phyloP scores from a whole-genome alignment of 2,888 invertebrate genomes.

The Ichneumoninae sp. region DNA sequence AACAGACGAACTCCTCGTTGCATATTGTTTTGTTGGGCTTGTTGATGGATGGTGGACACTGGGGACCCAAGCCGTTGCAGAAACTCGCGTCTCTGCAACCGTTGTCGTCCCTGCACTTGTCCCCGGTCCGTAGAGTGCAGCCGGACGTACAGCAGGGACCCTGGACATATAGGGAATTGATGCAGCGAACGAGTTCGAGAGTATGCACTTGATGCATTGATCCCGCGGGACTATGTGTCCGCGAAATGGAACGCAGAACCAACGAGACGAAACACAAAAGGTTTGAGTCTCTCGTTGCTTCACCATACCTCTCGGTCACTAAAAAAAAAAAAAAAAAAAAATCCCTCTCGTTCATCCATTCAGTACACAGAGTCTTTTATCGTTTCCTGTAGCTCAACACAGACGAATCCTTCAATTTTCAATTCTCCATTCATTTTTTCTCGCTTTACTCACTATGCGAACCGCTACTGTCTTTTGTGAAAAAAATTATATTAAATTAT shows the following conservation, averaged over 20 bases:
- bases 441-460: no score
- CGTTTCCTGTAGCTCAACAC: background rate
- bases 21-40: constrained; percentile 97
- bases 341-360: background rate
- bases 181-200: constrained; percentile 53
- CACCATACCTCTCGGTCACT: background rate
- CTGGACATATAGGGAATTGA: constrained; percentile 81
- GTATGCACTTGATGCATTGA: constrained; percentile 59
- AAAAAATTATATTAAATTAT: no score
- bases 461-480: background rate
- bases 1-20: constrained; percentile 98
- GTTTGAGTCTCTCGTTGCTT: background rate
- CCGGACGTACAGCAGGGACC: constrained; percentile 97
- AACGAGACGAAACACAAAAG: constrained; percentile 33
- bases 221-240: constrained; percentile 46
- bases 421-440: background rate
- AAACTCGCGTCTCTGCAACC: constrained; percentile 96
- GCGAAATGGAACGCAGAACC: constrained; percentile 33
- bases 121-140: constrained; percentile 92
- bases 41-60: constrained; percentile 95
- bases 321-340: no score
- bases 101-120: constrained; percentile 95
- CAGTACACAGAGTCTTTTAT: constrained; percentile 6
- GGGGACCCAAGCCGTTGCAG: constrained; percentile 94
- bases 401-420: constrained; percentile 11